Conservation (phyloP, 2,113 vertebrate species). For the Lophura nycthemera region DNA sequence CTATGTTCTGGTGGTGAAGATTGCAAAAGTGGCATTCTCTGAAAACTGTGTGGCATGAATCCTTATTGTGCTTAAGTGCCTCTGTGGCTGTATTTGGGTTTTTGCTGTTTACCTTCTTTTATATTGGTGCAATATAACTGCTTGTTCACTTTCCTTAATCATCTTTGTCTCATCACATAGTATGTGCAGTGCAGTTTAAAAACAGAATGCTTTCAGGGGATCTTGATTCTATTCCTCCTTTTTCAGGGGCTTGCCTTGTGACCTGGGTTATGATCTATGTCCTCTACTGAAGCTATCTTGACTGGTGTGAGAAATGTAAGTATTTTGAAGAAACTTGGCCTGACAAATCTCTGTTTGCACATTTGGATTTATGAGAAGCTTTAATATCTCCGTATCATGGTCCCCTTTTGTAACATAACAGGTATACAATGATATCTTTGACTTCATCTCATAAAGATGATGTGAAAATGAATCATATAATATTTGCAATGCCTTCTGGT, state of each 20-base stretch:
- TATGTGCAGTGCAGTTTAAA: background rate
- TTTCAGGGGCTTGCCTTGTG: background rate
- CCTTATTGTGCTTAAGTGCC: background rate
- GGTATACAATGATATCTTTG: conserved; percentile 39
- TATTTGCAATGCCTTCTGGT: conserved; percentile 34
- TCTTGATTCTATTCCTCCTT: background rate
- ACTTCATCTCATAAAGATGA: conserved; percentile 31
- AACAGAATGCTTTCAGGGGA: background rate
- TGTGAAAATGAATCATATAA: conserved; percentile 41
- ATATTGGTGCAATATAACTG: background rate
- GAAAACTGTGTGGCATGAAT: background rate
- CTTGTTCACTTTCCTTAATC: background rate
- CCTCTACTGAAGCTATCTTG: background rate
- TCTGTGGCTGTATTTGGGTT: background rate
- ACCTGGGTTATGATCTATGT: background rate
- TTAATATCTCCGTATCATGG: background rate
- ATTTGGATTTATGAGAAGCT: conserved; percentile 20
- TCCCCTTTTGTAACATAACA: background rate
- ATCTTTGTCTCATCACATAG: background rate
- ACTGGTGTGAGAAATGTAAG: background rate
- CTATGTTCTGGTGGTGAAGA: background rate
- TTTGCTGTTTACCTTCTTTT: background rate
- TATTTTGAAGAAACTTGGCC: background rate
- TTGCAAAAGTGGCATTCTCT: background rate
- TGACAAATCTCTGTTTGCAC: background rate